Evolutionary conservation across 1,140 invertebrate species (phyloP).

Genomic region (Drosophila lowei): DNA sequence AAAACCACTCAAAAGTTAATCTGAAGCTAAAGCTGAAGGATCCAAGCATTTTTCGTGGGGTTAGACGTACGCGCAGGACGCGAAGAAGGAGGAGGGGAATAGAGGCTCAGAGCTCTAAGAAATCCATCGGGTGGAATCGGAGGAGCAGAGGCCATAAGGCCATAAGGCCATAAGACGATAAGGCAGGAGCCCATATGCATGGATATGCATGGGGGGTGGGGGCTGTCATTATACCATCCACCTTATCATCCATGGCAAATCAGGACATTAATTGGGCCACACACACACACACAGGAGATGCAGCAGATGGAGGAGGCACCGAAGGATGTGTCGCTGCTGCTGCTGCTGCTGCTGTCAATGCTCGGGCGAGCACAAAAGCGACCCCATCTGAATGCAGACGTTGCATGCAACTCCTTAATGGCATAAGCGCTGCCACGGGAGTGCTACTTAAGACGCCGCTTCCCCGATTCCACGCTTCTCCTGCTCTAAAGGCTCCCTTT

Average conservation of each 20-base stretch:
- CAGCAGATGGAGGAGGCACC: neutral
- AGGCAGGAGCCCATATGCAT: constrained; percentile 8
- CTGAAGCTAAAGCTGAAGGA: no score
- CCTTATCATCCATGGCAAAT: constrained; percentile 36
- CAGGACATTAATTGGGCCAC: constrained; percentile 53
- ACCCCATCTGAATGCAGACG: constrained; percentile 61
- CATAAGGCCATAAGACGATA: constrained; percentile 1
- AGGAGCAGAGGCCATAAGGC: constrained; percentile 27
- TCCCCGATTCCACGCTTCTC: neutral
- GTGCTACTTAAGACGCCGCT: constrained; percentile 68
- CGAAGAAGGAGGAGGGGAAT: no score
- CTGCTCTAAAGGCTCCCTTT: no score
- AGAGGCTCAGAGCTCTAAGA: neutral
- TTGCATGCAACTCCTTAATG: constrained; percentile 54
- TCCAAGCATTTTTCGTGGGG: no score
- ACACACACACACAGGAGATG: constrained; percentile 20
- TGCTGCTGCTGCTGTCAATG: neutral
- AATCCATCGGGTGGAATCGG: constrained; percentile 28
- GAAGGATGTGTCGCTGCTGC: neutral
- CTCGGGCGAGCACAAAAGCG: constrained; percentile 10
- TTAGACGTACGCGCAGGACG: no score
- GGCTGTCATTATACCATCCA: constrained; percentile 24
- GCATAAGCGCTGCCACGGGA: constrained; percentile 67
- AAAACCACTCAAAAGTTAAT: no score
- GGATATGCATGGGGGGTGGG: neutral